Conservation (phyloP, 2,888 invertebrate genomes). For the Polyommatus iphigenia region DNA sequence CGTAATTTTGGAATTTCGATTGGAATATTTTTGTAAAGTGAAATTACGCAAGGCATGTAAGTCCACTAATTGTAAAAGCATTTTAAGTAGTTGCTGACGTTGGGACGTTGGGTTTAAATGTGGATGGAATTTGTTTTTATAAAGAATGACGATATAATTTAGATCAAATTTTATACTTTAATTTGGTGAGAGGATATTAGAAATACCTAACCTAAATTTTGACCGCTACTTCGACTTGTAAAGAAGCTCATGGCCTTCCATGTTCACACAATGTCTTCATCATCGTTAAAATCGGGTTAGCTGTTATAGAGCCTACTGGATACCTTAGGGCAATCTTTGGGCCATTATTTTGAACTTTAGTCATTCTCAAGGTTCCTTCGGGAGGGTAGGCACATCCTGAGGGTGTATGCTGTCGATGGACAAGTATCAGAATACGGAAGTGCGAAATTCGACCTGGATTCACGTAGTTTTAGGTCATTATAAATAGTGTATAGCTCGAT, state of each 20-base stretch:
- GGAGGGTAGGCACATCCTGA: neutral
- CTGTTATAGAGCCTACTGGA: no score
- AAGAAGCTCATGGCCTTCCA: no score
- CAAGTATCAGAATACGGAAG: conserved; percentile 11
- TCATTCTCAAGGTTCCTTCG: neutral
- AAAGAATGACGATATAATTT: neutral
- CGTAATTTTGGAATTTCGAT: neutral
- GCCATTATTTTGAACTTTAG: neutral
- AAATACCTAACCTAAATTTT: no score
- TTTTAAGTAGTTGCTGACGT: conserved; percentile 13
- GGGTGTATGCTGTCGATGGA: neutral
- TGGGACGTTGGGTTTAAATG: neutral
- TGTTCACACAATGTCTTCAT: no score
- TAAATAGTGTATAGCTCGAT: conserved; percentile 42
- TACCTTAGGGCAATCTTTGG: no score
- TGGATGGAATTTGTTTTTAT: neutral
- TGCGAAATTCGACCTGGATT: conserved; percentile 35
- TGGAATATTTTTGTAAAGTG: conserved; percentile 17
- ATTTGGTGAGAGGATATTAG: neutral
- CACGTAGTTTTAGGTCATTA: conserved; percentile 45
- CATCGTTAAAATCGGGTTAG: no score
- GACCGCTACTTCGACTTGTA: no score
- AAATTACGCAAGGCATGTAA: neutral
- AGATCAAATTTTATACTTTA: neutral
- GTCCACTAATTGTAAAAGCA: conserved; percentile 3